Base-by-base conservation (phyloP, 2,888 invertebrate species). In the Eupelmus urozonus region DNA sequence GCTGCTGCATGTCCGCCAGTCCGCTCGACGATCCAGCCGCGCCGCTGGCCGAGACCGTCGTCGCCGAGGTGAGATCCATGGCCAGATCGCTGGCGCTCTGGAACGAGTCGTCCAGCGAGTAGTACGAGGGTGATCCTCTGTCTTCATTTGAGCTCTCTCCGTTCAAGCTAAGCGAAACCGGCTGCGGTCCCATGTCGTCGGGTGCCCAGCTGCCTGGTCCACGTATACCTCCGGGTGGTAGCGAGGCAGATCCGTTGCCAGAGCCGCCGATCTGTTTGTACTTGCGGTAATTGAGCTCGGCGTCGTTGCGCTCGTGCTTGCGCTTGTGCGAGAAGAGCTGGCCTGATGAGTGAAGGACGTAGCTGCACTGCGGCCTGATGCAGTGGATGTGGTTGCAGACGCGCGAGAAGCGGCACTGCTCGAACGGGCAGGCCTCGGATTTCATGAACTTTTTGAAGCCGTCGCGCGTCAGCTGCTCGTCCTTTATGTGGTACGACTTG, bases 371-470 rank as follows among this genome's bases (percentile, higher is more conserved):
- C 1, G 96, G 95, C 79, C 98, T 92, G 84, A 99, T 98, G 91
- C 99, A 99, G 91, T 99, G 99, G 83, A 98, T 99, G 90, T 99
- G 99, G 91, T 99, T 99, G 92, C 97, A 97, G 63, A 97, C 96
- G 78, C 96, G 94, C 51, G 98, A 98, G 90, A 98, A 98, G 76
- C 97, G 93, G 89, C 99, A 99, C 84, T 94, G 95, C 49, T 96
- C 94, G 91, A 96, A 98, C 0, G 96, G 95, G 85, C 99, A 99
- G 0, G 94, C 93, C 87, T 99, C 98, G 84, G 97, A 97, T 90
- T 99, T 99, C 94, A 98, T 96, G 90, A 98, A 99, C 90, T 99
- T 99, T 90, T 98, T 98, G 92, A 99, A 99, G 20, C 98, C 98
- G 88, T 99, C 98, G 81, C 96, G 94, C 53, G 96, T 95, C 62